Conservation (phyloP, 2,113 vertebrate genomes). For the Peucedramus taeniatus region DNA sequence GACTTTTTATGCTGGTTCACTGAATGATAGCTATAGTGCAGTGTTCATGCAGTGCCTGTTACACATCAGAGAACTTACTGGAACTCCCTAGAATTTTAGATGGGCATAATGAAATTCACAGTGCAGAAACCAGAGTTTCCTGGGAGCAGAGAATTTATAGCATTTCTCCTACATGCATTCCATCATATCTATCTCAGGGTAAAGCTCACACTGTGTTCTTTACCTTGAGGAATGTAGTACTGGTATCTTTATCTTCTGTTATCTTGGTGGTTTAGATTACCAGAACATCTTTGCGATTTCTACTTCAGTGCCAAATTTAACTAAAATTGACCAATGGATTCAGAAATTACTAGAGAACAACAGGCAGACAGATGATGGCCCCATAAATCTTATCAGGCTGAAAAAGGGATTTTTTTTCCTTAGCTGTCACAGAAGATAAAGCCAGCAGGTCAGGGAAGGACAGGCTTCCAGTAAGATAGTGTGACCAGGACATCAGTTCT, state of each 20-base stretch:
- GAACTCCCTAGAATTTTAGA: neutral
- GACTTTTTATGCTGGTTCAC: neutral
- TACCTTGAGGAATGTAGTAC: neutral
- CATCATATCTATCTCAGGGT: neutral
- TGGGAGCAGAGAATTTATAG: neutral
- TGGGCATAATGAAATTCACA: neutral
- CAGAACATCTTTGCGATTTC: neutral
- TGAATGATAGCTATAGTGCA: neutral
- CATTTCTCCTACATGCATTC: neutral
- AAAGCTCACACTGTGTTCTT: neutral
- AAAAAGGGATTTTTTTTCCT: neutral
- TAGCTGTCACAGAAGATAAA: neutral
- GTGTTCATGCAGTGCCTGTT: neutral
- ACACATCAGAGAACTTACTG: neutral
- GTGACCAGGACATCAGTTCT: neutral
- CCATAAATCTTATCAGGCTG: neutral
- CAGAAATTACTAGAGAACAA: neutral
- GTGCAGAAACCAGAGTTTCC: neutral
- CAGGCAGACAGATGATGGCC: neutral
- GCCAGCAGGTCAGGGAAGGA: neutral
- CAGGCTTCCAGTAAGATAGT: neutral
- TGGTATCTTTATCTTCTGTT: neutral
- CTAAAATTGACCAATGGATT: neutral
- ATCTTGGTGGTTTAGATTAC: neutral
- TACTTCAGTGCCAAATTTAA: neutral